phyloP scores from a whole-genome alignment of 2,113 vertebrate species.

The Ictalurus punctatus region DNA sequence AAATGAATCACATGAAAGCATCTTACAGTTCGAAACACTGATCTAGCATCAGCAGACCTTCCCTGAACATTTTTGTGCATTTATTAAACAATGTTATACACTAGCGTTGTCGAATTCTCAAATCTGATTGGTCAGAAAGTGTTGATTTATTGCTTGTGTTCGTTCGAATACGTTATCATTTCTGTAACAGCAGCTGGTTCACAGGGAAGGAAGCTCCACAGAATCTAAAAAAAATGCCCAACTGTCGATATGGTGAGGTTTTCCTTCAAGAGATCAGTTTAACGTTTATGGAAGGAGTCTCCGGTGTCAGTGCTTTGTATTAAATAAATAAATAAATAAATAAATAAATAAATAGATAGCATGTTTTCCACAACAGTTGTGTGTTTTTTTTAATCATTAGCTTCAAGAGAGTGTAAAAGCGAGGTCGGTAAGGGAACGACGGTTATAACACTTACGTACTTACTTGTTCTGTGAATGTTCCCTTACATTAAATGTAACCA shows the following conservation, averaged over 20 bases:
- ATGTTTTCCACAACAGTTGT: neutral
- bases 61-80: neutral
- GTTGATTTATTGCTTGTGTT: neutral
- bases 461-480: neutral
- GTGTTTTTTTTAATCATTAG: neutral
- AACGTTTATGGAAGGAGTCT: neutral
- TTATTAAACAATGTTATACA: neutral
- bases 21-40: neutral
- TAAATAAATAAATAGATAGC: too few relatives aligned
- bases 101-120: neutral
- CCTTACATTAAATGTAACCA: neutral
- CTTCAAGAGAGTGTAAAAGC: neutral
- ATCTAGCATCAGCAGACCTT: neutral
- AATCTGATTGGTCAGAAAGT: neutral
- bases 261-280: neutral
- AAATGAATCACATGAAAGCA: neutral
- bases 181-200: neutral
- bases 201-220: neutral
- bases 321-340: too few relatives aligned
- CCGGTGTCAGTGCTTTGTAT: neutral
- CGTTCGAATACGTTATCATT: neutral
- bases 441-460: neutral
- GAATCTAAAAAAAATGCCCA: neutral
- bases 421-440: neutral
- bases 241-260: neutral